phyloP scores from a whole-genome alignment of 2,797 vertebrate genomes.

The Mus minutoides region DNA sequence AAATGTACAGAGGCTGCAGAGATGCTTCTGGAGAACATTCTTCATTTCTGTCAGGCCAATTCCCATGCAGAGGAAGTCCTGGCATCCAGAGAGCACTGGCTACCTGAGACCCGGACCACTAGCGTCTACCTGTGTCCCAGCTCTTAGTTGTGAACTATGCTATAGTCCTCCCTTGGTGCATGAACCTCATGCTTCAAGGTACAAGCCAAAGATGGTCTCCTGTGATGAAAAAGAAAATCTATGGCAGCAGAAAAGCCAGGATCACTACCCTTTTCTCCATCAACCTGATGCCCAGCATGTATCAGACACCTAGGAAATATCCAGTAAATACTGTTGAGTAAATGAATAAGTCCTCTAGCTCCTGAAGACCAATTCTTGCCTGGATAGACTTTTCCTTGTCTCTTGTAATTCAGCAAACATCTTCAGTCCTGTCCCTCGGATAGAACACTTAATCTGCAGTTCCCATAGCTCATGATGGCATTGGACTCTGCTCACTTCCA shows the following conservation, averaged over 20 bases:
- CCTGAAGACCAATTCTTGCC: neutral
- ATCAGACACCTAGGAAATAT: neutral
- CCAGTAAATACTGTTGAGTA: neutral
- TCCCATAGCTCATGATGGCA: neutral
- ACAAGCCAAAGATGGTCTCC: neutral
- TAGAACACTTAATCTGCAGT: neutral
- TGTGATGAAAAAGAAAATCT: neutral
- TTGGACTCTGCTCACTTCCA: neutral
- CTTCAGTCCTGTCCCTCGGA: neutral
- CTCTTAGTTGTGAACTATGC: neutral
- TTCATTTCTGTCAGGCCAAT: neutral
- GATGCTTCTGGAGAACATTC: neutral
- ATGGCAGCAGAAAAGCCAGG: neutral
- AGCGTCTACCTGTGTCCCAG: neutral
- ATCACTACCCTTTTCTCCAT: neutral
- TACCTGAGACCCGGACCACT: neutral
- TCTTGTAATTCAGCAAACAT: conserved; percentile 3
- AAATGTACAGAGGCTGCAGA: neutral
- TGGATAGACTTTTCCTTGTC: neutral
- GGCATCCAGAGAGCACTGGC: neutral
- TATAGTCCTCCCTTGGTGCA: neutral
- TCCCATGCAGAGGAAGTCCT: neutral
- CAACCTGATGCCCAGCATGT: neutral
- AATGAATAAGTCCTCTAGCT: neutral
- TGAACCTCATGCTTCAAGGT: neutral